These are phyloP conservation scores for Oreotrochilus melanogaster DNA, from an alignment of 2,113 vertebrate species.

Conservation along the genomic window DNA sequence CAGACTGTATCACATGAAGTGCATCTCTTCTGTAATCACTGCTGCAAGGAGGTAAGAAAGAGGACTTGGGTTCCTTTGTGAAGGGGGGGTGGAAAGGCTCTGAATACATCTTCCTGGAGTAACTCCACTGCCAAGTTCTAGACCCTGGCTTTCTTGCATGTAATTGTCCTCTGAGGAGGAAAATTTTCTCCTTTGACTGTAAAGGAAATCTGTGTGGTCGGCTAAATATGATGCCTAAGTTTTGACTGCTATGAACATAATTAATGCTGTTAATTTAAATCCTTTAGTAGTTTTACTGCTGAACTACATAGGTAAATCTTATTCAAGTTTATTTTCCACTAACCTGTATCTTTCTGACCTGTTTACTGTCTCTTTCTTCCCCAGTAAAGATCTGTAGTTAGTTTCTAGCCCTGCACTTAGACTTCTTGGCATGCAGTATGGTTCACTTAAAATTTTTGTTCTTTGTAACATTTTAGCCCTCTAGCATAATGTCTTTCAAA, in stretches of 20 bases:
- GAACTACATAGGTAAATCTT: background rate
- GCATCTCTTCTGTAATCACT: background rate
- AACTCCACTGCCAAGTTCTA: background rate
- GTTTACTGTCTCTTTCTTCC: background rate
- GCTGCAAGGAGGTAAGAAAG: background rate
- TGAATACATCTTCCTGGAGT: background rate
- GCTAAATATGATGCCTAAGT: background rate
- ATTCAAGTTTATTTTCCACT: background rate
- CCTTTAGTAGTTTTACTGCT: background rate
- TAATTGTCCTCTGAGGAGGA: background rate
- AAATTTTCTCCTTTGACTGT: background rate
- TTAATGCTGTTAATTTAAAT: background rate
- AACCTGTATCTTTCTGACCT: background rate
- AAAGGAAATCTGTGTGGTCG: background rate
- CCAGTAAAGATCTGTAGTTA: background rate
- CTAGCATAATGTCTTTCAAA: background rate
- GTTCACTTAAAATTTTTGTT: background rate
- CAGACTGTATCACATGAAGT: background rate
- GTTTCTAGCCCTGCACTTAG: background rate
- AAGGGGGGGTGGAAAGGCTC: background rate
- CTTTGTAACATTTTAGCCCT: background rate
- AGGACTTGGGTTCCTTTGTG: background rate
- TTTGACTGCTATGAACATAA: background rate
- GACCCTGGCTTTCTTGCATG: background rate
- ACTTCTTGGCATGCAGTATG: background rate